Conservation (phyloP, 2,888 invertebrate genomes). For the Erynnis tages region DNA sequence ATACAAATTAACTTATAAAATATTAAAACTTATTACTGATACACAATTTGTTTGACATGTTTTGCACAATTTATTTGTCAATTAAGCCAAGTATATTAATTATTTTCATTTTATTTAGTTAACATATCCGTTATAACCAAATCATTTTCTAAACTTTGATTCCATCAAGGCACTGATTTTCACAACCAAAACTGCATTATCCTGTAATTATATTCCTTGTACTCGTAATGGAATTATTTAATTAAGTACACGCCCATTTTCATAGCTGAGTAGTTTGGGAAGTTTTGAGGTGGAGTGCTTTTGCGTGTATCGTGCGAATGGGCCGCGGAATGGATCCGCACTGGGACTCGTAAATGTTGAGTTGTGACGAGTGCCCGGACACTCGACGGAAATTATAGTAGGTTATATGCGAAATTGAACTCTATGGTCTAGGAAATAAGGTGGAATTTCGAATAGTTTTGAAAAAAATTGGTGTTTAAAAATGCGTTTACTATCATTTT, state of each 20-base stretch:
- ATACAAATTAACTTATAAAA: too few species aligned
- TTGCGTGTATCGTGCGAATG: conserved; percentile 66
- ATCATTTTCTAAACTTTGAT: too few species aligned
- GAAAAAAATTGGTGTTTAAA: not conserved
- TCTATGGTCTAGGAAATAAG: conserved; percentile 14
- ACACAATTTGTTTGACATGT: too few species aligned
- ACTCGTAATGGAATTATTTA: conserved; percentile 8
- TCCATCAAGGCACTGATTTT: too few species aligned
- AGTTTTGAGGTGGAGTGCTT: conserved; percentile 65
- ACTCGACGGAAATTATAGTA: conserved; percentile 29
- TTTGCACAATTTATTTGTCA: too few species aligned
- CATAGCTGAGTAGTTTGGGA: conserved; percentile 8
- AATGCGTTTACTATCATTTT: not conserved
- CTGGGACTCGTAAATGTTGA: conserved; percentile 59
- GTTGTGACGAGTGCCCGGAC: conserved; percentile 61
- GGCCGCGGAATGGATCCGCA: conserved; percentile 59
- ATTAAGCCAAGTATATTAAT: too few species aligned
- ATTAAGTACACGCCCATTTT: conserved; percentile 14
- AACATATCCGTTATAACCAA: not conserved
- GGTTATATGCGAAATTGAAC: too few species aligned
- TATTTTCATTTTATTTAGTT: too few species aligned
- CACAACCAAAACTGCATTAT: too few species aligned
- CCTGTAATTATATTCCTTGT: not conserved
- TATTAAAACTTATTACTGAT: too few species aligned
- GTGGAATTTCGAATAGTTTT: too few species aligned